Evolutionary conservation across 2,797 vertebrate genomes (phyloP).

Genomic region (Pangasius djambal): DNA sequence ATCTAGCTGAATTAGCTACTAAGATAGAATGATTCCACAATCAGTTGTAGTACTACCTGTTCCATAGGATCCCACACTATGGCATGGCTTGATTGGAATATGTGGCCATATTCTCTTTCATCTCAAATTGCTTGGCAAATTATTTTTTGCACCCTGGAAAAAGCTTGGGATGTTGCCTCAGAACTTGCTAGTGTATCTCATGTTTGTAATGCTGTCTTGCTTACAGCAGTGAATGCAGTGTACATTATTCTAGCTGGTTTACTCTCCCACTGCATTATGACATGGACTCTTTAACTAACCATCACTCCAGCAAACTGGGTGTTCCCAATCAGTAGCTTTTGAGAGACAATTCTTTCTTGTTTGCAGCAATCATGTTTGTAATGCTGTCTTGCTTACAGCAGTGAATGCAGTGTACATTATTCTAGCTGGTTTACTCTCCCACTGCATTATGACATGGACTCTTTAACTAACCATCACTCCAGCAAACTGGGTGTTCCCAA

Average conservation of each 20-base stretch:
- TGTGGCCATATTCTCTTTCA: background rate
- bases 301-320: background rate
- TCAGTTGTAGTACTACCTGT: background rate
- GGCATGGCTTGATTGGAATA: background rate
- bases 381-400: background rate
- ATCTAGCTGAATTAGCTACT: background rate
- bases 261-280: background rate
- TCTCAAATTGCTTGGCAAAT: background rate
- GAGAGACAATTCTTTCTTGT: background rate
- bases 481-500: too few relatives aligned
- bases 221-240: background rate
- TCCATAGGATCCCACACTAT: background rate
- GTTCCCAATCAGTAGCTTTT: background rate
- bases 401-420: background rate
- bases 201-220: background rate
- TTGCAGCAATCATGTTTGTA: background rate
- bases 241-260: background rate
- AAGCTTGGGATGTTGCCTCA: background rate
- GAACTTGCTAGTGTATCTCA: background rate
- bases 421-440: background rate
- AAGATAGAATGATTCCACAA: background rate
- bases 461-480: background rate
- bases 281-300: background rate
- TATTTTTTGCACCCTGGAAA: background rate
- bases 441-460: background rate